phyloP scores from a whole-genome alignment of 2,888 invertebrate genomes.

The Philopedon plagiatum region DNA sequence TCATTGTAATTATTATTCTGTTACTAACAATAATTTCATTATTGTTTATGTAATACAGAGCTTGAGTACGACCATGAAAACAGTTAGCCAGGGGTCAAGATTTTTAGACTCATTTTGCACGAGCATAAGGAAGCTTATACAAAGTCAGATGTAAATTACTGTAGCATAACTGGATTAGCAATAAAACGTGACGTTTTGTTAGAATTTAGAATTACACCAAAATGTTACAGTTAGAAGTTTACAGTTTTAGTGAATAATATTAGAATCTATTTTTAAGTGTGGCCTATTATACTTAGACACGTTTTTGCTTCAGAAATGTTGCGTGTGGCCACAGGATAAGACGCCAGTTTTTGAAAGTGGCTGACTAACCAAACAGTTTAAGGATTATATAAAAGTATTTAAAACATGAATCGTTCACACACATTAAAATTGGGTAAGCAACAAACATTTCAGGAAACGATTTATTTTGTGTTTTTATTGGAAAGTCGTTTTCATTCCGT shows the following conservation, averaged over 20 bases:
- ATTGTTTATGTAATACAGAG: slow-evolving; percentile 2
- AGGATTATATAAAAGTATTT: too few species aligned
- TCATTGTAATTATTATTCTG: too few species aligned
- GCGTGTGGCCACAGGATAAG: not conserved
- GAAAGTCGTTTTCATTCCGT: too few species aligned
- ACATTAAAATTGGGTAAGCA: too few species aligned
- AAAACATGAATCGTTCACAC: too few species aligned
- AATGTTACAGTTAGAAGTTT: slow-evolving; percentile 38
- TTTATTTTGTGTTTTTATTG: too few species aligned
- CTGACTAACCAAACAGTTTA: too few species aligned
- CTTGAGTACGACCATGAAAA: slow-evolving; percentile 10
- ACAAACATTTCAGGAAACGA: too few species aligned
- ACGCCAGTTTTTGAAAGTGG: too few species aligned
- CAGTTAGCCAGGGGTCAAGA: slow-evolving; percentile 45
- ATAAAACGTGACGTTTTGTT: slow-evolving; percentile 41
- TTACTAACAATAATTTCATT: not conserved
- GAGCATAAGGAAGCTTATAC: slow-evolving; percentile 35
- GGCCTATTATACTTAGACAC: not conserved
- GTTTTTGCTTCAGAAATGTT: not conserved
- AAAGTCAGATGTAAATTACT: slow-evolving; percentile 36
- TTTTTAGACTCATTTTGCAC: slow-evolving; percentile 32
- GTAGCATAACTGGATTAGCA: slow-evolving; percentile 43
- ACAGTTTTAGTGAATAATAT: slow-evolving; percentile 26
- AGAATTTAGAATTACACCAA: slow-evolving; percentile 33
- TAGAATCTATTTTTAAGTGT: slow-evolving; percentile 9